Base-by-base conservation (phyloP, 2,113 vertebrate species). In the Gnathonemus echidnorhynchus region DNA sequence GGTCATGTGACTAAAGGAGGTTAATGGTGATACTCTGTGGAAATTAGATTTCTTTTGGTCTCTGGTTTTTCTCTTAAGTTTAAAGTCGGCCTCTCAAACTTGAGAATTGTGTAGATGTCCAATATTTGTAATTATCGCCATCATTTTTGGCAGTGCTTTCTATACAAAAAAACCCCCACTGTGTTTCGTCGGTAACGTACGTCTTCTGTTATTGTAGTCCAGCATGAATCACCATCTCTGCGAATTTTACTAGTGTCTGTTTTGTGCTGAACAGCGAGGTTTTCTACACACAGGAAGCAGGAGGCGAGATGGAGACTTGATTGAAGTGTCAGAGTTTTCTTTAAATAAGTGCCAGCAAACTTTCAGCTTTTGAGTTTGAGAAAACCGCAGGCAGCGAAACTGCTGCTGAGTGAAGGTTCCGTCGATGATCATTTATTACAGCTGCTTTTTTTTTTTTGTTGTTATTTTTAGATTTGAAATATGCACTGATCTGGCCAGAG, bases 281-380 rank as follows among this genome's bases (percentile, higher is more conserved):
- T 52, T 87, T 87, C 49, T 50, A 2, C 49, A 53, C 27, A 48
- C 15, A 35, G 86, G 49, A 19, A 52, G 31, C 48, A 35, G 86
- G n/a, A 87, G 17, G 27, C 5, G 86, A 87, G 86, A 31, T 53
- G 50, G 86, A 50, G 46, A 50, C 48, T 52, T 52, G 46, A 87
- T 52, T 87, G 85, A 87, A 87, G 50, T 87, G 86, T 87, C 50
- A n/a, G 17, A 84, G 80, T 35, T 52, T 52, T 52, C 86, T 53
- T 87, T 52, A 48, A 52, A 46, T 87, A n/a, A 87, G 48, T 24
- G 86, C 48, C 27, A 35, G 86, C 27, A 48, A 52, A 50, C 27
- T 35, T 52, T 52, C 50, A 87, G 50, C 27, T 52, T 87, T n/a
- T 52, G 48, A 87, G 86, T 50, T 53, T 52, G 50, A 87, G 86